These are phyloP conservation scores for Sitodiplosis mosellana DNA, from an alignment of 1,140 invertebrate species.

Conservation along the genomic window DNA sequence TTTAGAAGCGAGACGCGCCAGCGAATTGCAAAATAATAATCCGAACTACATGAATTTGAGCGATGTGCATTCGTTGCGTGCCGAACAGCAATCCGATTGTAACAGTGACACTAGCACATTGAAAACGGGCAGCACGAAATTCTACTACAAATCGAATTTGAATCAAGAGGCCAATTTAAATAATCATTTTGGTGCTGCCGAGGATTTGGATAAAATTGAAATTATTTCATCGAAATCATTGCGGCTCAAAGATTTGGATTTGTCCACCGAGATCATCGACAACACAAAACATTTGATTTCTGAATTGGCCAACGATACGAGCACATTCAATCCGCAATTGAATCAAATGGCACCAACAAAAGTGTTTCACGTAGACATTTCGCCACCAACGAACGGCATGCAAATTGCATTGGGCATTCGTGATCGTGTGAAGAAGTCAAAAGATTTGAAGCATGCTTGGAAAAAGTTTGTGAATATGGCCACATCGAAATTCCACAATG, in stretches of 20 bases:
- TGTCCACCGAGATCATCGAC: background rate
- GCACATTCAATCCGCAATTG: background rate
- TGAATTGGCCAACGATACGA: background rate
- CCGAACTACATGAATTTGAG: no score
- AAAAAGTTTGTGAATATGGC: conserved; percentile 24
- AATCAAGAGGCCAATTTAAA: background rate
- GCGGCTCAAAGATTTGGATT: background rate
- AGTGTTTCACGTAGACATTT: conserved; percentile 22
- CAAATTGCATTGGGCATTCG: conserved; percentile 22
- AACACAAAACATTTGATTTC: background rate
- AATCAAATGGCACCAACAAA: conserved; percentile 9
- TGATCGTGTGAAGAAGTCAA: conserved; percentile 21
- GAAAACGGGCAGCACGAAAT: background rate
- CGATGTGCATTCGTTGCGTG: no score
- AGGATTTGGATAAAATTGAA: conserved; percentile 18
- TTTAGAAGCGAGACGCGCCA: no score
- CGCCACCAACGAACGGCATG: conserved; percentile 20
- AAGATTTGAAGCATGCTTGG: conserved; percentile 26
- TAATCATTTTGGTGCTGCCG: background rate
- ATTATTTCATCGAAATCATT: conserved; percentile 19
- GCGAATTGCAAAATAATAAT: no score
- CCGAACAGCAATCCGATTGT: no score
- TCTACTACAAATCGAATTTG: background rate
- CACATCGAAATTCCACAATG: conserved; percentile 16
- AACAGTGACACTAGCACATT: background rate